Base-by-base conservation (phyloP, 2,888 invertebrate genomes). In the Caenorhabditis doughertyi region DNA sequence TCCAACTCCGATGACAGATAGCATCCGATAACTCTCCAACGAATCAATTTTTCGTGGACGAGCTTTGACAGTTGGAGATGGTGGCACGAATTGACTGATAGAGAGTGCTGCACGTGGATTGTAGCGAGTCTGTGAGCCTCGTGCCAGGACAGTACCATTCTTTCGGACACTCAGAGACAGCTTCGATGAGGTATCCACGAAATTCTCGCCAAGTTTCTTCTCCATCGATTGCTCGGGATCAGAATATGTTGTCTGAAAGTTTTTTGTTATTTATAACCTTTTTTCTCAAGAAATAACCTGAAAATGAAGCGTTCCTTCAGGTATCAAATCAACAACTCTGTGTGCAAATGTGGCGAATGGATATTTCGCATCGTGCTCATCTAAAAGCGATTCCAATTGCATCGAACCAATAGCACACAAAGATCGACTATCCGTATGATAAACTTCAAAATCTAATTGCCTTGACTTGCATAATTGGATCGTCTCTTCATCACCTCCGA, bases 371-470 rank as follows among this genome's bases (percentile, higher is more conserved):
- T 68, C 74, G 29, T 81, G 60, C 42, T 81, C 62, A 47, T 77
- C 77, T 2, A 82, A 32, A n/a, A 82, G 23, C 1, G 62, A 23
- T 18, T 82, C 68, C 49, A 82, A 39, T 13, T 49, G 62, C 55
- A 82, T 62, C 16, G 73, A 73, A 49, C 82, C 82, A 35, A 82
- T 77, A 3, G 82, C 82, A 35, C 82, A 82, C n/a, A 82, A 32
- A 7, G 73, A 73, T 16, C 82, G 67, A 39, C 70, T 73, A 44
- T 82, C 82, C 21, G 82, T 76, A 42, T 82, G 82, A 51, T 82
- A 82, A 0, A 82, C 67, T 27, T 82, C 82, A 16, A 82, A 71
- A 42, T 81, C 81, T 21, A 81, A 5, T 32, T 77, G 76, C 39
- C 81, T 71, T 8, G 60, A 77, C 23, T 81, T 81, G 27, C 51